Base-by-base conservation (phyloP, 1,140 invertebrate species). In the Ruditapes philippinarum region DNA sequence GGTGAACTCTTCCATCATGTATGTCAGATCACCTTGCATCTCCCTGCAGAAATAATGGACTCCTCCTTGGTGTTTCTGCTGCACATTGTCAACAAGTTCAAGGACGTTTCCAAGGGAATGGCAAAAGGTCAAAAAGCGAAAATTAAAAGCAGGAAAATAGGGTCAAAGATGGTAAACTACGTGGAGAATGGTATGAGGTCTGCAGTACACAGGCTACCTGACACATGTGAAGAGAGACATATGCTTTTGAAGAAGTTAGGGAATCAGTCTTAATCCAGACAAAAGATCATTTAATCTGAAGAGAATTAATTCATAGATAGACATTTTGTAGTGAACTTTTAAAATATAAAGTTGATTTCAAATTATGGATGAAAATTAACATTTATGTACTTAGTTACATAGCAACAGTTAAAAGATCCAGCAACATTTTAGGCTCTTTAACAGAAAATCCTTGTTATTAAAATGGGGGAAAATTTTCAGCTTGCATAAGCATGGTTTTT, bases 1-100 rank as follows among this genome's bases (percentile, higher is more conserved):
- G 28, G 65, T 84, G 82, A 84, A 54, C 14, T 84, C 7, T 84
- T 84, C 49, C 82, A 84, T 36, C 82, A 84, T 62, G 84, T 62
- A 14, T 60, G 68, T 76, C 0, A 78, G n/a, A 33, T 86, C 7
- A 65, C 73, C n/a, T 1, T 78, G 22, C 22, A 60, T 38, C 51
- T 86, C 12, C 25, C 19, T 19, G 19, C 51, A 60, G 73, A 86
- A 19, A n/a, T 60, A 40, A 62, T 45, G 51, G 49, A 76, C 25
- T 22, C 49, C 5, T 4, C 25, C 3, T 36, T 78, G 31, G 68
- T 86, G 28, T 31, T 86, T 19, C 49, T 86, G 14, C 42, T 86
- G 12, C 49, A 76, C 31, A 86, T 78, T 19, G 31, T 78, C 36
- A 86, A 40, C 42, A 74, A 78, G 38, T 86, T 76, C 68, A 62